phyloP scores from a whole-genome alignment of 2,888 invertebrate species.

The Acholoe squamosa region DNA sequence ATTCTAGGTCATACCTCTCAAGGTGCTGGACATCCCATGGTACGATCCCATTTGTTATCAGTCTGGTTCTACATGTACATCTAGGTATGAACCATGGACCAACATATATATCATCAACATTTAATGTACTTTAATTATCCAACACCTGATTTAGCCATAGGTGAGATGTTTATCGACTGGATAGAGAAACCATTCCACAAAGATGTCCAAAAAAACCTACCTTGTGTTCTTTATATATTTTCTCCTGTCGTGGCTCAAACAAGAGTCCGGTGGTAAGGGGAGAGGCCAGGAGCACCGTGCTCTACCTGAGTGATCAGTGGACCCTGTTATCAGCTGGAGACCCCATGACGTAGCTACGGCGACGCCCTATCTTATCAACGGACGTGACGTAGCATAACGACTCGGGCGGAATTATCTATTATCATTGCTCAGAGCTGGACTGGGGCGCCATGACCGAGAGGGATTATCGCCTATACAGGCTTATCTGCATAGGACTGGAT shows the following conservation, averaged over 20 bases:
- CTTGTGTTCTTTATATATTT: neutral
- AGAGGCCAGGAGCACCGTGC: neutral
- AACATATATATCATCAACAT: too few species aligned
- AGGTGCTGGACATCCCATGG: too few species aligned
- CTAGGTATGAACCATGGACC: too few species aligned
- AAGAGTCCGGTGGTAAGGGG: neutral
- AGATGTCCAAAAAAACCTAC: neutral
- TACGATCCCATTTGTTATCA: too few species aligned
- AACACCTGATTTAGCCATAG: too few species aligned
- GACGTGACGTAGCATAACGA: conserved; percentile 21
- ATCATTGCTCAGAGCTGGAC: neutral
- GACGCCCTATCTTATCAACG: conserved; percentile 11
- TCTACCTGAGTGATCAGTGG: conserved; percentile 1
- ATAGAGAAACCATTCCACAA: neutral
- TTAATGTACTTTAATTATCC: too few species aligned
- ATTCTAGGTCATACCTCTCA: too few species aligned
- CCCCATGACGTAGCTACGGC: neutral
- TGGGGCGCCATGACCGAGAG: neutral
- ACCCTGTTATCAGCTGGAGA: conserved; percentile 6
- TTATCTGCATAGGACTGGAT: neutral
- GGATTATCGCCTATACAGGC: neutral
- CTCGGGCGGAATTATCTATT: neutral
- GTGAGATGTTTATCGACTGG: too few species aligned
- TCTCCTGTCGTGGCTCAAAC: conserved; percentile 19
- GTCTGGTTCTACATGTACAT: too few species aligned